phyloP scores from a whole-genome alignment of 2,113 vertebrate genomes.

The Boulengeromyrus knoepffleri region DNA sequence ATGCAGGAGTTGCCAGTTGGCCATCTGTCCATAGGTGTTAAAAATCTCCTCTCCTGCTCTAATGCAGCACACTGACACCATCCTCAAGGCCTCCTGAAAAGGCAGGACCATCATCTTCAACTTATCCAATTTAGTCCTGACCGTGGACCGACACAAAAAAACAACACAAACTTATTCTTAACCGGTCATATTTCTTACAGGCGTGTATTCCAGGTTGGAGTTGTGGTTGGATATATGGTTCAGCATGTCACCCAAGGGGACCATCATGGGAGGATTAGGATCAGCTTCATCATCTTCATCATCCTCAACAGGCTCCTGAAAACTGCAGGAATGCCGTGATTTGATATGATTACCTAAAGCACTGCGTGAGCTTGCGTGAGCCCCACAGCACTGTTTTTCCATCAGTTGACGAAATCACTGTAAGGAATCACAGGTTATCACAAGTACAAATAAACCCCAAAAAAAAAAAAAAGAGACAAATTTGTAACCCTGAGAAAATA shows the following conservation, averaged over 20 bases:
- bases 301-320: constrained; percentile 83
- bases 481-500: neutral
- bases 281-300: constrained; percentile 66
- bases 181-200: constrained; percentile 55
- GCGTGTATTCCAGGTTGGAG: constrained; percentile 78
- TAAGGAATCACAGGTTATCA: neutral
- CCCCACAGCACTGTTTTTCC: neutral
- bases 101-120: neutral
- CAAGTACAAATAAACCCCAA: neutral
- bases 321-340: constrained; percentile 55
- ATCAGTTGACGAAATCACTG: neutral
- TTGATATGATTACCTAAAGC: neutral
- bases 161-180: neutral
- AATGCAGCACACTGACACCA: constrained; percentile 71
- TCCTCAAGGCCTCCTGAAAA: constrained; percentile 72
- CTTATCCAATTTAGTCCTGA: neutral
- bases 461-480: neutral
- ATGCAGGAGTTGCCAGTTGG: constrained; percentile 93
- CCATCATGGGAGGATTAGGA: constrained; percentile 83
- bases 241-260: constrained; percentile 89
- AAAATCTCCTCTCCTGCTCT: constrained; percentile 79
- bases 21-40: constrained; percentile 90
- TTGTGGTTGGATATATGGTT: constrained; percentile 87
- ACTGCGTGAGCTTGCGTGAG: neutral
- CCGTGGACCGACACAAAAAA: neutral